phyloP scores from a whole-genome alignment of 2,888 invertebrate species.

The Morpho deidamia region DNA sequence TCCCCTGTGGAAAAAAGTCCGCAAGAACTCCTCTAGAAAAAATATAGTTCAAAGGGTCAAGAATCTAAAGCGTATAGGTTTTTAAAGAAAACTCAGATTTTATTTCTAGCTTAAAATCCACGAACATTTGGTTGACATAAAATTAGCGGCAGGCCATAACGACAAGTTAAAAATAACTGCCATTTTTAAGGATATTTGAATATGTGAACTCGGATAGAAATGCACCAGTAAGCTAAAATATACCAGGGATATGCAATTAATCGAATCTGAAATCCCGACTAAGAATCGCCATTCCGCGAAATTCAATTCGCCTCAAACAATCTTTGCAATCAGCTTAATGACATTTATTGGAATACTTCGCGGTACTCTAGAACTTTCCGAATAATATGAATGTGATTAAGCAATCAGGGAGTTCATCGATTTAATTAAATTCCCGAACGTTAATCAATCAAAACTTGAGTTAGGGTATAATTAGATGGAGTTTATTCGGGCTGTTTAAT shows the following conservation, averaged over 20 bases:
- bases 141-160: no score
- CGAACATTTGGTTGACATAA: no score
- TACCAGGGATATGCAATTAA: slow-evolving; percentile 1
- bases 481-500: no score
- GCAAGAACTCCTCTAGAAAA: no score
- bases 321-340: slow-evolving; percentile 45
- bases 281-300: slow-evolving; percentile 14
- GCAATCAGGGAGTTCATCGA: slow-evolving; percentile 45
- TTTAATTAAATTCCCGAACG: slow-evolving; percentile 35
- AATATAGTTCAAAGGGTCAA: no score
- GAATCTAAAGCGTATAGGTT: no score
- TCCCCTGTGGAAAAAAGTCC: no score
- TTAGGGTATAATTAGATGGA: background rate
- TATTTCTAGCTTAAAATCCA: no score
- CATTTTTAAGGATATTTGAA: no score
- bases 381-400: slow-evolving; percentile 45
- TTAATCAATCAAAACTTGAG: slow-evolving; percentile 26
- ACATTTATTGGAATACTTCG: slow-evolving; percentile 57
- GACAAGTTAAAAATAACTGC: no score
- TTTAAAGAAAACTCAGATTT: no score
- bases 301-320: slow-evolving; percentile 12
- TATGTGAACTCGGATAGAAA: no score
- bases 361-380: slow-evolving; percentile 22
- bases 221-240: background rate
- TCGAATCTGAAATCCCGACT: slow-evolving; percentile 11